Evolutionary conservation across 2,888 invertebrate species (phyloP).

Genomic region (Ecliptopera silaceata): DNA sequence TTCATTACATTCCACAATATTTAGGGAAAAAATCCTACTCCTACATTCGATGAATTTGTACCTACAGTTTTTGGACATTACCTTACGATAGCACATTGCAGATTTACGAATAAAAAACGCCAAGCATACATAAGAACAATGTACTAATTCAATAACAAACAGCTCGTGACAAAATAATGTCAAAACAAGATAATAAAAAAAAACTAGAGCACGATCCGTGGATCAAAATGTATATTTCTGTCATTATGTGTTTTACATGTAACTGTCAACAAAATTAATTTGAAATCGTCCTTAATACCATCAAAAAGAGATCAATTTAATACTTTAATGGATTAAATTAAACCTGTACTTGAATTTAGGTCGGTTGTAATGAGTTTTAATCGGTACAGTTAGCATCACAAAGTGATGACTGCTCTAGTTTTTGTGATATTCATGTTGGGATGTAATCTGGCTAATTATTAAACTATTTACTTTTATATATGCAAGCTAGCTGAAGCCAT

Average conservation of each 20-base stretch:
- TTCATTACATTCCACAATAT: too few species aligned
- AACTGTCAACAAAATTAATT: slow-evolving; percentile 29
- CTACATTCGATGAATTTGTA: too few species aligned
- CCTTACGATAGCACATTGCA: too few species aligned
- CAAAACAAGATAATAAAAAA: not conserved
- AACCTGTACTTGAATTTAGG: slow-evolving; percentile 47
- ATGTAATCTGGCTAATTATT: too few species aligned
- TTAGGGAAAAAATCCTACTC: too few species aligned
- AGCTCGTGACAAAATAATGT: slow-evolving; percentile 1
- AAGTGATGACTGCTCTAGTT: too few species aligned
- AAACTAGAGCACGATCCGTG: slow-evolving; percentile 2
- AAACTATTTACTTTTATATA: too few species aligned
- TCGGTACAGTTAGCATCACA: slow-evolving; percentile 18
- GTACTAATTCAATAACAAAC: too few species aligned
- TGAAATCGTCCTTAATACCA: slow-evolving; percentile 31
- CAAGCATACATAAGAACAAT: too few species aligned
- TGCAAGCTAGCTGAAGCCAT: too few species aligned
- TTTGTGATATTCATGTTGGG: not conserved
- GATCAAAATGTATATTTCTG: slow-evolving; percentile 12
- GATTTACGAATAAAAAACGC: too few species aligned
- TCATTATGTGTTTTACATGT: slow-evolving; percentile 13
- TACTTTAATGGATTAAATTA: slow-evolving; percentile 29
- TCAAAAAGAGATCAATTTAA: slow-evolving; percentile 25
- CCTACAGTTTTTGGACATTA: too few species aligned
- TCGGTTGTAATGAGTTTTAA: slow-evolving; percentile 41